Base-by-base conservation (phyloP, 2,888 invertebrate species). In the Heliothis peltigera region DNA sequence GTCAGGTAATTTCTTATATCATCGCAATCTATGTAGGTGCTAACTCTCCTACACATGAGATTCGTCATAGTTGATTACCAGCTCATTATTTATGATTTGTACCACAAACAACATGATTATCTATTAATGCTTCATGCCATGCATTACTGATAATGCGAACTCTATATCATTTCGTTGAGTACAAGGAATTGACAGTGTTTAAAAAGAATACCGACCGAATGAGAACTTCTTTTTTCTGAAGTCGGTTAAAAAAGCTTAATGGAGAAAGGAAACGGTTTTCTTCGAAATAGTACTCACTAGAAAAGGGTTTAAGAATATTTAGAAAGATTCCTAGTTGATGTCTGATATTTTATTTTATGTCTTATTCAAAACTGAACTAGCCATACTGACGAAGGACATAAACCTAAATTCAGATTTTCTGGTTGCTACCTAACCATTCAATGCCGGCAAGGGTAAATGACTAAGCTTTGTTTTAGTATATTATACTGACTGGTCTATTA, bases 31-130 rank as follows among this genome's bases (percentile, higher is more conserved):
- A 44, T 15, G 56, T 53, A 56, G 47, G 7, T 42, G 18, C 48
- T 43, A 56, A 54, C 53, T 53, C 48, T 48, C 28, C 28, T 49
- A 56, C 18, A 51, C 54, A 55, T 55, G 18, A 49, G 21, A 46
- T 61, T 72, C 61, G 70, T 71, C 70, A 71, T 61, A 46, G 53
- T 44, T 67, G 61, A 53, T 67, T 48, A 54, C 0, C 12, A 21
- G n/a, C 15, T 39, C 10, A 17, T 64, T n/a, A 18, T 49, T 42
- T 58, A 25, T 43, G 18, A 39, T 61, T 35, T 61, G 57, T 25
- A 25, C 25, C n/a, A 2, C 25, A 12, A 12, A 44, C 10, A 39
- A 15, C 19, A n/a, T 6, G 47, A 17, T 48, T 15, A 35, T 35
- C 35, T 48, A 32, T 59, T 22, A 51, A 58, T 51, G 8, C 5